Evolutionary conservation across 2,888 invertebrate genomes (phyloP), one percentile per base, ranked within the genome.

Genomic region (Drosophila kuntzei): DNA sequence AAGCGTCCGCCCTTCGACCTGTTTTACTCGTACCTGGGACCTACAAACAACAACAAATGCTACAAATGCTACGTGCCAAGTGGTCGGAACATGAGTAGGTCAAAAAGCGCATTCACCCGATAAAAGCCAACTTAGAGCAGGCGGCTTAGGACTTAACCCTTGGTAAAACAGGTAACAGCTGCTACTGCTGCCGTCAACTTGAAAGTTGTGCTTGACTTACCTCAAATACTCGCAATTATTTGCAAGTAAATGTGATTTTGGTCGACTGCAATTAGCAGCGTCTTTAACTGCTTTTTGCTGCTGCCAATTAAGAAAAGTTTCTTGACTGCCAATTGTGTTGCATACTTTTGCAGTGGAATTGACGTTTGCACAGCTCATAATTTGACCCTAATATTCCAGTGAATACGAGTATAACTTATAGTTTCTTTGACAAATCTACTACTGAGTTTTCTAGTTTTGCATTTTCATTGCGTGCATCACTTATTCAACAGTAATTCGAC

Each of bases 51-150:
- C 20, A 11, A 18, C 25, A 1, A 12, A n/a, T n/a, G n/a, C 37
- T 25, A 22, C n/a, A 46, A 6, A 12, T 34, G 16, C 50, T 57
- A 78, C 79, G 74, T 75, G 74, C 68, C 74, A 67, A 78, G 74
- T 55, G 61, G 29, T 16, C 20, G 14, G 6, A 46, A n/a, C 36
- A 37, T 25, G 39, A 59, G 65, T 76, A 65, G 80, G 81, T 87
- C 86, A 85, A 71, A 87, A 85, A 85, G 82, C 86, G 86, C 88
- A 85, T 85, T 81, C 88, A 81, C 62, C 86, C 41, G 62, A 41
- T 51, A 44, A 79, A 68, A 46, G 55, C 36, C 37, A 50, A 18
- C 32, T 29, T 29, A 20, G 8, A 54, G 51, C 34, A 29, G 5
- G 22, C n/a, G 51, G 43, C 49, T 50, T 43, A 14, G 27, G 20